These are phyloP conservation scores for Gyrodactylus bullatarudis DNA, from an alignment of 1,140 invertebrate species.

Conservation along the genomic window DNA sequence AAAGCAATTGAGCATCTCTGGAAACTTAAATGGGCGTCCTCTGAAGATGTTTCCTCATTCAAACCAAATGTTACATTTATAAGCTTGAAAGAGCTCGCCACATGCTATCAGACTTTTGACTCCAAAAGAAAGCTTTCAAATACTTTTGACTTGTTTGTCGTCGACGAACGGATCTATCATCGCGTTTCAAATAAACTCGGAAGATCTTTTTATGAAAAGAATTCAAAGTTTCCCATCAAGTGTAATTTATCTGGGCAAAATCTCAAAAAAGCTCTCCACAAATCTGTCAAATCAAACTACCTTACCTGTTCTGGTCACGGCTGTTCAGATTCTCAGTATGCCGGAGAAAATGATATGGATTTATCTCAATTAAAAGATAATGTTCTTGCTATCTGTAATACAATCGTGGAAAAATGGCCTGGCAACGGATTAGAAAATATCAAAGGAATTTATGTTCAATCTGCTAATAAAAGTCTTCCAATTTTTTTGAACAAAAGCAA, in stretches of 20 bases:
- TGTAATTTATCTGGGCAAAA: neutral
- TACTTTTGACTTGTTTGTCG: neutral
- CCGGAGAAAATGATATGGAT: neutral
- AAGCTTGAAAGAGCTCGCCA: neutral
- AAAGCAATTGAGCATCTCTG: neutral
- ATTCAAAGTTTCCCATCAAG: neutral
- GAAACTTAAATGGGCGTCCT: neutral
- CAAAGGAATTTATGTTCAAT: neutral
- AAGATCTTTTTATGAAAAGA: neutral
- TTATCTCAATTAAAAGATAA: neutral
- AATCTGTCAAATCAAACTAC: neutral
- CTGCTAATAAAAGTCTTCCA: neutral
- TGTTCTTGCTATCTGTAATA: neutral
- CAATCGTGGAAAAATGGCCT: neutral
- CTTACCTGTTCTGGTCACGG: neutral
- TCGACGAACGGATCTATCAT: neutral
- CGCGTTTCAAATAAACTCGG: neutral
- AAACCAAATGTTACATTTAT: neutral
- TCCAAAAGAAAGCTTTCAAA: neutral
- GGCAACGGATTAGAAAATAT: neutral
- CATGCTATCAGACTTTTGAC: neutral
- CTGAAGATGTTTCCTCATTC: neutral
- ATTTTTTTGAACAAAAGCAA: no score
- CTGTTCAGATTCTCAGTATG: neutral
- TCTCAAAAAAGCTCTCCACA: neutral